These are phyloP conservation scores for Malurus cyaneus DNA, from an alignment of 2,113 vertebrate genomes.

Conservation along the genomic window DNA sequence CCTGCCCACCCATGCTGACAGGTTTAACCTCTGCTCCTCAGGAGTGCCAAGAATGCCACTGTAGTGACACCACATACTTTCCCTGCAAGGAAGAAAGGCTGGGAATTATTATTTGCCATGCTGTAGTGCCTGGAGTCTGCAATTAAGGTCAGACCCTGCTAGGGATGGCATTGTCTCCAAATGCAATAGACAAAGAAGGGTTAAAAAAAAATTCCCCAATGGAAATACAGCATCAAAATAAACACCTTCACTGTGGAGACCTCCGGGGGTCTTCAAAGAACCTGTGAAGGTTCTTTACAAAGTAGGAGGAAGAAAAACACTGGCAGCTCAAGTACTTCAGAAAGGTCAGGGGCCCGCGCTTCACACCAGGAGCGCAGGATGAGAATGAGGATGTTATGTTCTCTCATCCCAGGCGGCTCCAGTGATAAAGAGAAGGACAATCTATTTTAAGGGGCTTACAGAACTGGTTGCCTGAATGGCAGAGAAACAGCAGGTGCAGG, in stretches of 20 bases:
- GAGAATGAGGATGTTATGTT: constrained; percentile 41
- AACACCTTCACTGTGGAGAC: background rate
- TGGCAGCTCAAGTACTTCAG: background rate
- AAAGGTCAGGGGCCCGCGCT: background rate
- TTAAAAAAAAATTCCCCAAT: background rate
- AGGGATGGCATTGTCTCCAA: background rate
- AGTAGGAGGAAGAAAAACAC: background rate
- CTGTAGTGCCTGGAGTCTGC: background rate
- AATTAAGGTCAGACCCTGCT: background rate
- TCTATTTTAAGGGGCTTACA: constrained; percentile 55
- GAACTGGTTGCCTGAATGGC: constrained; percentile 9
- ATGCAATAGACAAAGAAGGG: background rate
- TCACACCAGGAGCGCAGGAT: background rate
- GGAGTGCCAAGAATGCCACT: background rate
- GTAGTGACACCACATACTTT: constrained; percentile 42
- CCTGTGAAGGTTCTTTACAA: background rate
- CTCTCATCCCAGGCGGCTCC: background rate
- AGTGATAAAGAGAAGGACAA: constrained; percentile 41
- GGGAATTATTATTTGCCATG: background rate
- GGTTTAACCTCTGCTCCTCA: constrained; percentile 36
- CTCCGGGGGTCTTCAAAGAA: background rate
- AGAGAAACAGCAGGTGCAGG: constrained; percentile 41
- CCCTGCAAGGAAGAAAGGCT: constrained; percentile 37
- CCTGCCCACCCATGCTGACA: background rate
- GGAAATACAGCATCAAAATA: background rate